Conservation (phyloP, 2,888 invertebrate genomes). For the Chloroclysta siterata region DNA sequence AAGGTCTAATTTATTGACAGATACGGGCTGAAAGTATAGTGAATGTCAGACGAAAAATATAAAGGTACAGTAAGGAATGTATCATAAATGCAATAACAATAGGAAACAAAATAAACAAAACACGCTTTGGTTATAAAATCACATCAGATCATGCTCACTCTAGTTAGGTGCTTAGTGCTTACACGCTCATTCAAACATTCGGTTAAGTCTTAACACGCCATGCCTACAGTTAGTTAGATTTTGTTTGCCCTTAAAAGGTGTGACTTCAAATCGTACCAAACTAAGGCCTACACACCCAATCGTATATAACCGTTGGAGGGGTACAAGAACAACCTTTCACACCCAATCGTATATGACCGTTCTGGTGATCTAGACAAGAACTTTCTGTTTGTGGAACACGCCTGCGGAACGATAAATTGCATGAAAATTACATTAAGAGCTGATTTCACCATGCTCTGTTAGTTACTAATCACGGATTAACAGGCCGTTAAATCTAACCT, state of each 20-base stretch:
- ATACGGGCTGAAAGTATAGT: constrained; percentile 14
- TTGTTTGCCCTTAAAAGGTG: constrained; percentile 2
- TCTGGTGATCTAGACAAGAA: no score
- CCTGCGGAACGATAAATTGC: no score
- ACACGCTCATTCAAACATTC: constrained; percentile 28
- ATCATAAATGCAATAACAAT: constrained; percentile 25
- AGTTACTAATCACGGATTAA: no score
- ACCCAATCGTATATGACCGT: no score
- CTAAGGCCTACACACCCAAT: background rate
- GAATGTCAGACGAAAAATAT: constrained; percentile 39
- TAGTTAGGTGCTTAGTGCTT: constrained; percentile 29
- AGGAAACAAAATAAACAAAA: constrained; percentile 27
- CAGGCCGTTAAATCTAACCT: no score
- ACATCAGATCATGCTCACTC: constrained; percentile 45
- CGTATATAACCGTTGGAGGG: no score
- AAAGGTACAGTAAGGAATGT: constrained; percentile 27
- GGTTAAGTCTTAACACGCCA: constrained; percentile 42
- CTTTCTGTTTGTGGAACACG: no score
- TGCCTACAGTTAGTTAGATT: constrained; percentile 62
- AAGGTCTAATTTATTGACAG: background rate
- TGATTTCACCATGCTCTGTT: no score
- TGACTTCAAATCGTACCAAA: background rate
- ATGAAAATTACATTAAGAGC: no score
- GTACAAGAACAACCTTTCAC: no score
- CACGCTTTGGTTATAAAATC: constrained; percentile 24